Base-by-base conservation (phyloP, 2,888 invertebrate genomes). In the Drosophila rubida region DNA sequence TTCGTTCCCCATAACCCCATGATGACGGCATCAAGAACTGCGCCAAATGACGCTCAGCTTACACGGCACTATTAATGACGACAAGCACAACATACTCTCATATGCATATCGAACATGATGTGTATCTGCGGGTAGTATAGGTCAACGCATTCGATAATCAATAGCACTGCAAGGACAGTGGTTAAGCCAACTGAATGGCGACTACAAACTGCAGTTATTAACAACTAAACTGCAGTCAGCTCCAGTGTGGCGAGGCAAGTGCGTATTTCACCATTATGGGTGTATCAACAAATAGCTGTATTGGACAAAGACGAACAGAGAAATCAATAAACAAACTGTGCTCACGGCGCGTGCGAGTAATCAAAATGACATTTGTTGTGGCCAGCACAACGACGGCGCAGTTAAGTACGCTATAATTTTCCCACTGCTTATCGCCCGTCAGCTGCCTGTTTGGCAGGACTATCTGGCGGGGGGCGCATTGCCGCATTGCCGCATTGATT, bases 331-430 rank as follows among this genome's bases (percentile, higher is more conserved):
- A 54, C 68, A 63, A 61, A 69, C 51, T 50, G 32, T 61, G 65
- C 46, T 48, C 32, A 66, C 39, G 63, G 62, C 63, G 78, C 67
- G 77, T 82, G 80, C 65, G 65, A 75, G 86, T 75, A 84, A 84
- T 84, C 82, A 87, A 85, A 85, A 80, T 78, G 73, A 70, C 82
- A 85, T 87, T 87, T 82, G 55, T 64, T 67, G 50, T 57, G 65
- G 49, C 19, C 68, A 60, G 45, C 69, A 46, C 69, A 46, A 68
- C 61, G 63, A 74, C 64, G 57, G 57, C 61, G 76, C 59, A 55
- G 19, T 59, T 59, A 77, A 77, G 55, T 54, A 65, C 65, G 65
- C 64, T 68, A 78, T 74, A 61, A 53, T 59, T 60, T 64, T 51
- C 42, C 7, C 14, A 32, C 19, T 8, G 68, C 44, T 54, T 44